Base-by-base conservation (phyloP, 53 echinoderm and acorn worm genomes). In the Henricia sp. region DNA sequence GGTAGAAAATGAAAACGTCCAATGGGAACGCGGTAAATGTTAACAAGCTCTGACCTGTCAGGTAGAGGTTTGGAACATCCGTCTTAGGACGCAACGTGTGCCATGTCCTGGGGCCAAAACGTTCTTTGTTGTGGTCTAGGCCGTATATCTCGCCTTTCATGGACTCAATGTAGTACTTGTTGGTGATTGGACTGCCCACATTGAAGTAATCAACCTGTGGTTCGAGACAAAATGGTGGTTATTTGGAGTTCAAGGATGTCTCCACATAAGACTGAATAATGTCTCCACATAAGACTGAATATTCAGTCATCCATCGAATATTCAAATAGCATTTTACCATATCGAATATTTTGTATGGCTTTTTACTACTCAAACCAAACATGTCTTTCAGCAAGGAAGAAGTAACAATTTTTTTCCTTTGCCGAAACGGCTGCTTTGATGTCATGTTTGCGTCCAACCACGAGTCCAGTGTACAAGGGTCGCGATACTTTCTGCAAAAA, bases 81-180 rank as follows among this genome's bases (percentile, higher is more conserved):
- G 96, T 93, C 38, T 87, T 70, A 34, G 96, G 93, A 34, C 93
- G 82, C 14, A 93, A 83, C 3, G 72, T 78, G 25, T 74, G 66
- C 72, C 84, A 87, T 6, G 88, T 73, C 64, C 92, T 73, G 1
- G 88, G 51, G 4, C 67, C 17, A 72, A 93, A 93, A 44, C 96
- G 74, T 42, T 91, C 93, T 46, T 82, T 82, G 88, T 96, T 96
- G 85, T 96, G 96, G 74, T 96, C 96, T 27, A 96, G 39, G 19
- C 96, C 96, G 51, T 96, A 96, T 66, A 96, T 90, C 84, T 94
- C 96, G 32, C 96, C 96, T 58, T 91, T 91, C 48, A 64, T 73
- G 37, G 93, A 85, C 12, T 60, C 83, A 6, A 96, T 82, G 88
- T 96, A 96, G 70, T 90, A 88, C 39, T 85, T 94, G 63, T 96